These are phyloP conservation scores for Drosophila austrosaltans DNA, from an alignment of 2,888 invertebrate species.

Conservation along the genomic window DNA sequence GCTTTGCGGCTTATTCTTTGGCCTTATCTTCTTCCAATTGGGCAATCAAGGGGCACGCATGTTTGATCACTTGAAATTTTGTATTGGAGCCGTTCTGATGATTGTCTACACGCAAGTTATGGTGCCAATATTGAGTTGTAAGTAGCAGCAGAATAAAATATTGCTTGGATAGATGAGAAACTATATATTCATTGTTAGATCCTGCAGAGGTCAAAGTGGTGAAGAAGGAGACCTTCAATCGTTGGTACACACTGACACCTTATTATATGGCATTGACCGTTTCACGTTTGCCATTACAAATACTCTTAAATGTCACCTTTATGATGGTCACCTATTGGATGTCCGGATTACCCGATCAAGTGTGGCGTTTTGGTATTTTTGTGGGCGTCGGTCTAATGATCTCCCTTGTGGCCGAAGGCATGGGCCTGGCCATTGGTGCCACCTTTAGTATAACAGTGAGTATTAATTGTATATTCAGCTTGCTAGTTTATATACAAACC, in stretches of 20 bases:
- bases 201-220: conserved; percentile 88
- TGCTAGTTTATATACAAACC: too few relatives aligned
- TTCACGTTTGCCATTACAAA: conserved; percentile 86
- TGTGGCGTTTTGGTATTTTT: conserved; percentile 88
- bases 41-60: conserved; percentile 87
- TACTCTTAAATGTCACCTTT: conserved; percentile 86
- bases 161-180: background rate
- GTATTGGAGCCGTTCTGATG: conserved; percentile 87
- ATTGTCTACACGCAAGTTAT: conserved; percentile 88
- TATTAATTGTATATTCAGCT: conserved; percentile 34
- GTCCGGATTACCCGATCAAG: conserved; percentile 88
- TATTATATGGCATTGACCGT: conserved; percentile 87
- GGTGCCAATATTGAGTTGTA: conserved; percentile 88
- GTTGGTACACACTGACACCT: conserved; percentile 87
- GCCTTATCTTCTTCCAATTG: conserved; percentile 86
- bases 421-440: conserved; percentile 91
- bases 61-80: conserved; percentile 88
- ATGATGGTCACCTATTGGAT: conserved; percentile 86
- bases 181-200: conserved; percentile 82
- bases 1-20: conserved; percentile 85
- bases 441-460: conserved; percentile 87
- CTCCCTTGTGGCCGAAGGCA: conserved; percentile 90
- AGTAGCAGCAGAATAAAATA: conserved; percentile 80
- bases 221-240: conserved; percentile 88
- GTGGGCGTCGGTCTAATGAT: conserved; percentile 88